These are phyloP conservation scores for Minunthozetes semirufus DNA, from an alignment of 2,888 invertebrate species.

Conservation along the genomic window DNA sequence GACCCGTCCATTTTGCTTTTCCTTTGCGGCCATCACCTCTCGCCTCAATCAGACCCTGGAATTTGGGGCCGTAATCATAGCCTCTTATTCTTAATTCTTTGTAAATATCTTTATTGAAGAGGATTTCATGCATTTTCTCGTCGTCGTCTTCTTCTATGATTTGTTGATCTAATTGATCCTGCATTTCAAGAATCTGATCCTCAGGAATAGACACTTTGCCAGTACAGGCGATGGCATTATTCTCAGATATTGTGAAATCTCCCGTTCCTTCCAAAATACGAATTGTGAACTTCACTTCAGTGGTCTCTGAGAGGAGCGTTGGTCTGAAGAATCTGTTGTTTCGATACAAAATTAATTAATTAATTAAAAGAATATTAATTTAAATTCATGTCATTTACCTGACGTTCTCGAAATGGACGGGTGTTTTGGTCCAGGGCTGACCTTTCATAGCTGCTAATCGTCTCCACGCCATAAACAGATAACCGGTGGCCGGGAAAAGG, in stretches of 20 bases:
- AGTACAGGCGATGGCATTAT: slow-evolving; percentile 47
- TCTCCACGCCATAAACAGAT: slow-evolving; percentile 67
- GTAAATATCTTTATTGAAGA: slow-evolving; percentile 61
- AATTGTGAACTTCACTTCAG: slow-evolving; percentile 65
- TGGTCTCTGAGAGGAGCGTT: slow-evolving; percentile 81
- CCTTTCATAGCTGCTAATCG: slow-evolving; percentile 54
- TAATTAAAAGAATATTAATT: neutral
- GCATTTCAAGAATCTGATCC: slow-evolving; percentile 36
- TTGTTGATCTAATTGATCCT: slow-evolving; percentile 23
- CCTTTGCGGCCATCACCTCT: slow-evolving; percentile 62
- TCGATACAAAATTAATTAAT: slow-evolving; percentile 49
- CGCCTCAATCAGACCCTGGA: slow-evolving; percentile 68
- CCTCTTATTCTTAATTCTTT: slow-evolving; percentile 77
- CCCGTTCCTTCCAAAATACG: slow-evolving; percentile 52
- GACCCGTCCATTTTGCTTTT: slow-evolving; percentile 72
- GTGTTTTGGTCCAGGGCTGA: slow-evolving; percentile 64
- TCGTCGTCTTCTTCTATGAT: slow-evolving; percentile 34
- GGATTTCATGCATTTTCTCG: slow-evolving; percentile 46
- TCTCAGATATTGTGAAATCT: slow-evolving; percentile 50
- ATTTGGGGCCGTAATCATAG: slow-evolving; percentile 73
- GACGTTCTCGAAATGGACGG: slow-evolving; percentile 73
- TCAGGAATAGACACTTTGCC: slow-evolving; percentile 45
- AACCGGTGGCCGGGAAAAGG: slow-evolving; percentile 54
- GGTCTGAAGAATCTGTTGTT: slow-evolving; percentile 66
- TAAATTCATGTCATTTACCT: neutral